Base-by-base conservation (phyloP, 2,113 vertebrate genomes). In the Pao palembangensis region DNA sequence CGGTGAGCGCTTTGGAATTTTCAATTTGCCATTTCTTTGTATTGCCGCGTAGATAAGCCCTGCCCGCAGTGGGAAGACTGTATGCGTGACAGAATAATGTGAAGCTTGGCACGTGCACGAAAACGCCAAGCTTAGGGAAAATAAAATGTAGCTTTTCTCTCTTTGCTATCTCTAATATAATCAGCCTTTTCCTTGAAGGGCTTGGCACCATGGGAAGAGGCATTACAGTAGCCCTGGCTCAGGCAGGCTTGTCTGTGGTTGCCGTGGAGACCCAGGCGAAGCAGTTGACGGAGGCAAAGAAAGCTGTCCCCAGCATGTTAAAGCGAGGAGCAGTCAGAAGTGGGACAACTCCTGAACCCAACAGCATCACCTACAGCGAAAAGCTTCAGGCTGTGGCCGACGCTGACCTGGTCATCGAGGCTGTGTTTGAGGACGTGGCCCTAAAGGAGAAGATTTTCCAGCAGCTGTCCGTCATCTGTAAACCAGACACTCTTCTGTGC, bases 131-230 rank as follows among this genome's bases (percentile, higher is more conserved):
- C 69, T 58, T 65, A 70, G 47, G 58, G 69, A 67, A 74, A 80
- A 63, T 19, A 51, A 6, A 6, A 14, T 25, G 10, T 15, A 6
- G 13, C 44, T n/a, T 47, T 47, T 47, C n/a, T 47, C n/a, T 11
- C 16, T 18, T 63, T 14, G 25, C 58, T 17, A 47, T 47, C 44
- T 47, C 15, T 47, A 47, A 16, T 16, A n/a, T 47, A 47, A 17
- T 47, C 44, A 47, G 15, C 15, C 15, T 16, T 59, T 60, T 34
- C 70, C 61, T 71, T 57, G 8, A 61, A 98, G 96, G 96, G 57
- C 88, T 98, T 62, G 96, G 95, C 70, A 98, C 95, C 41, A 98
- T 98, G 95, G 96, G 96, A 16, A 89, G 76, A 79, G 96, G 95
- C 52, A 98, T 98, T 20, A 80, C 85, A 4, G 87, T 92, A 58